These are phyloP conservation scores for Eilema caniola DNA, from an alignment of 2,888 invertebrate species.

Conservation along the genomic window DNA sequence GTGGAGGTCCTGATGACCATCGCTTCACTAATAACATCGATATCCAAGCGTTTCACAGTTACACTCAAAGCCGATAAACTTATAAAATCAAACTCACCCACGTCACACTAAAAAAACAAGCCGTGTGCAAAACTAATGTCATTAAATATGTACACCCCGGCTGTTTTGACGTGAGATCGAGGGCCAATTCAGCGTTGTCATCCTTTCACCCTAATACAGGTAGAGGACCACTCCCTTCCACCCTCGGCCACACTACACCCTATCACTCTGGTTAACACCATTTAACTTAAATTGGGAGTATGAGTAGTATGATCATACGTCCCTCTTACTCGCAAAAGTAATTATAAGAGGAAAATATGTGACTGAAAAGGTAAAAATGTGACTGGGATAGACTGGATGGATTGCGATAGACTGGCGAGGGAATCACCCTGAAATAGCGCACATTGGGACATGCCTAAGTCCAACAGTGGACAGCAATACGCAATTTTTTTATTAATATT, in stretches of 20 bases:
- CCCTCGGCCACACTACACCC: not conserved
- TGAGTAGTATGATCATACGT: no score
- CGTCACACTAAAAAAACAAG: not conserved
- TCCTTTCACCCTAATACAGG: not conserved
- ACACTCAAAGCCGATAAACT: not conserved
- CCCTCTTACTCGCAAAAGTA: no score
- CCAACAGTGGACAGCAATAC: no score
- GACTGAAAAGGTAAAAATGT: no score
- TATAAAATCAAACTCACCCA: not conserved
- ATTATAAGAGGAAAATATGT: no score
- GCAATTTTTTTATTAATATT: no score
- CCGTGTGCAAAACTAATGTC: not conserved
- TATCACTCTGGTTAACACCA: not conserved
- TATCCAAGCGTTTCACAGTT: not conserved
- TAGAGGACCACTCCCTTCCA: not conserved
- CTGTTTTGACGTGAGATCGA: not conserved
- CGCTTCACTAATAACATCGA: not conserved
- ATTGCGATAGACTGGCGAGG: no score
- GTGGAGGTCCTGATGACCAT: not conserved
- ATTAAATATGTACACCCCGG: not conserved
- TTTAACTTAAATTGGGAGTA: conserved; percentile 1
- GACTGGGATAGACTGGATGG: no score
- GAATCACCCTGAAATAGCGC: no score
- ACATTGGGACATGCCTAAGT: no score
- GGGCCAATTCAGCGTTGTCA: not conserved